phyloP scores from a whole-genome alignment of 2,888 invertebrate genomes.

The Auanema sp. region DNA sequence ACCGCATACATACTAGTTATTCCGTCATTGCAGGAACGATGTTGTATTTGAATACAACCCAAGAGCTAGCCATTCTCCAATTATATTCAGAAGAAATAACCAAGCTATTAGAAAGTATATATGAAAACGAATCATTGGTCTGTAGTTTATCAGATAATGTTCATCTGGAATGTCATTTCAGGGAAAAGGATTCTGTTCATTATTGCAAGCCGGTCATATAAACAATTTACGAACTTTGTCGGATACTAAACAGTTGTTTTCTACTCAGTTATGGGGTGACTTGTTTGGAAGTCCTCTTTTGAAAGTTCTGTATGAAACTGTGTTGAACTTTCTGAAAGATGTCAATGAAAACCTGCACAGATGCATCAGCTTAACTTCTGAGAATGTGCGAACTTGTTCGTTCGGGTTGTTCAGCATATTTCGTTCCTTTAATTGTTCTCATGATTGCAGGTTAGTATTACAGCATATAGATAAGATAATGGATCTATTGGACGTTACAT shows the following conservation, averaged over 20 bases:
- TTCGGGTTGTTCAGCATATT: too few relatives aligned
- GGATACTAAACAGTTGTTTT: too few relatives aligned
- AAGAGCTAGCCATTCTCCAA: conserved; percentile 7
- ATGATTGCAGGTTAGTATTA: too few relatives aligned
- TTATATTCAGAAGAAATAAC: conserved; percentile 10
- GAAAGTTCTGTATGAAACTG: conserved; percentile 1
- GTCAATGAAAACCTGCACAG: neutral
- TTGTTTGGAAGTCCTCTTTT: conserved; percentile 7
- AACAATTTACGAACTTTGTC: too few relatives aligned
- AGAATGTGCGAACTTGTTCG: neutral
- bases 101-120: neutral
- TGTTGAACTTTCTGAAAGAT: neutral
- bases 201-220: too few relatives aligned
- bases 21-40: too few relatives aligned
- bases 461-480: too few relatives aligned
- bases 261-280: neutral
- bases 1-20: too few relatives aligned
- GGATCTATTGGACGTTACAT: too few relatives aligned
- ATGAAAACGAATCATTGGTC: conserved; percentile 2
- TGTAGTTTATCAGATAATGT: neutral
- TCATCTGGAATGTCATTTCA: too few relatives aligned
- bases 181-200: too few relatives aligned
- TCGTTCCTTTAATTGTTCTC: too few relatives aligned
- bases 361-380: neutral
- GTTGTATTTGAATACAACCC: neutral